Conservation (phyloP, 2,113 vertebrate species). For the Alosa alosa region DNA sequence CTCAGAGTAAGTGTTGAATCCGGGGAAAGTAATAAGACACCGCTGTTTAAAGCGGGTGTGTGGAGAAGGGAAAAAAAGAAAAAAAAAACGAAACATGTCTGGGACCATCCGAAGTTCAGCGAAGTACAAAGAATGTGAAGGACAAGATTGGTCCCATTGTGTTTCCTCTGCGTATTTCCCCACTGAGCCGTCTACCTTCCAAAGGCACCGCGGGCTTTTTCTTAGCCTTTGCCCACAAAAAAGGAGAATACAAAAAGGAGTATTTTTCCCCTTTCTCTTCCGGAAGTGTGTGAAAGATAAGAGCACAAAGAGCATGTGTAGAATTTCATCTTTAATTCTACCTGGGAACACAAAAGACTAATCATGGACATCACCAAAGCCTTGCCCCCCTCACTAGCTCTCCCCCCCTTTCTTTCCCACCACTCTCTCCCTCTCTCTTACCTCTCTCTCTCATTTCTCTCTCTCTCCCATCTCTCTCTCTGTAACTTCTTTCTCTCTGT, state of each 20-base stretch:
- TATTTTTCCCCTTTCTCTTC: slow-evolving; percentile 40
- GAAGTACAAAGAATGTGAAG: slow-evolving; percentile 68
- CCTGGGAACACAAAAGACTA: slow-evolving; percentile 76
- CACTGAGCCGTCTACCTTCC: slow-evolving; percentile 61
- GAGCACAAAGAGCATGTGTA: slow-evolving; percentile 71
- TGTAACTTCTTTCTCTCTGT: neutral
- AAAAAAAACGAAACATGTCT: slow-evolving; percentile 50
- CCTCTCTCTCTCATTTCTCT: neutral
- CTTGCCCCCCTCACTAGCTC: slow-evolving; percentile 19
- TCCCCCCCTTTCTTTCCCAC: neutral
- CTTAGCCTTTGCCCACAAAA: slow-evolving; percentile 62
- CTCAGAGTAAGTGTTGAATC: neutral
- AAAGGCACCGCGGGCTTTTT: slow-evolving; percentile 69
- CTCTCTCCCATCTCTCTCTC: neutral
- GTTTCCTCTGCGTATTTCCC: slow-evolving; percentile 69
- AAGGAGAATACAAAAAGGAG: slow-evolving; percentile 35
- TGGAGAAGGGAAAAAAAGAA: neutral
- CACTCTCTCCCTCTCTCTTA: neutral
- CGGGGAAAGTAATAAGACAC: neutral
- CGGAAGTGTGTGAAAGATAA: slow-evolving; percentile 68
- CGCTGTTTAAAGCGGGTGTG: neutral
- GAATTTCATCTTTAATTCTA: slow-evolving; percentile 77
- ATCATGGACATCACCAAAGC: slow-evolving; percentile 73
- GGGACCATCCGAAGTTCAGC: slow-evolving; percentile 66
- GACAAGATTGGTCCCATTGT: slow-evolving; percentile 76